Conservation (phyloP, 1,140 invertebrate genomes). For the Metaphire vulgaris region DNA sequence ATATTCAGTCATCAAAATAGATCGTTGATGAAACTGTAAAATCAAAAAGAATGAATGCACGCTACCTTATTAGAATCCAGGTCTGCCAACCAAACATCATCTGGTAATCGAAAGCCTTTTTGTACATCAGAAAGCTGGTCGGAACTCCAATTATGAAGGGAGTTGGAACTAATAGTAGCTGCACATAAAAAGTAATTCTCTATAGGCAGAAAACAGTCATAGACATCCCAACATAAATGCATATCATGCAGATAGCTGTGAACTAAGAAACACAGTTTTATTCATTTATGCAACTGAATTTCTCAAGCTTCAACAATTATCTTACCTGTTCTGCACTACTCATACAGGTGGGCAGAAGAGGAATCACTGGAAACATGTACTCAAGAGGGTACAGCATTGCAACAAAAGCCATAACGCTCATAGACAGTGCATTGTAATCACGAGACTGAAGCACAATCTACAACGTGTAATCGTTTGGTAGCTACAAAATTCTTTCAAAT, state of each 20-base stretch:
- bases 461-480: too few relatives aligned
- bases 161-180: conserved; percentile 91
- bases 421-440: conserved; percentile 97
- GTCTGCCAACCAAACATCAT: conserved; percentile 97
- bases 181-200: too few relatives aligned
- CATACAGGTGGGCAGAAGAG: conserved; percentile 94
- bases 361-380: conserved; percentile 99
- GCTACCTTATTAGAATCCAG: conserved; percentile 91
- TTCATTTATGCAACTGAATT: too few relatives aligned
- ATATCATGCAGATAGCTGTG: too few relatives aligned
- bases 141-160: conserved; percentile 98
- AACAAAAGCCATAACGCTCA: conserved; percentile 99
- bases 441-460: conserved; percentile 87
- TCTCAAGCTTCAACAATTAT: too few relatives aligned
- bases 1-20: too few relatives aligned
- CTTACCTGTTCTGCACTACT: conserved; percentile 87
- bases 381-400: conserved; percentile 97
- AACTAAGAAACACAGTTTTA: too few relatives aligned
- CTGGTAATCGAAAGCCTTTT: conserved; percentile 89
- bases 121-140: conserved; percentile 88
- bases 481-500: too few relatives aligned
- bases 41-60: too few relatives aligned
- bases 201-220: too few relatives aligned
- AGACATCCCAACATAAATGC: too few relatives aligned
- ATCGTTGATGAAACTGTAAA: too few relatives aligned